Percentiles rank a stretch among this genome's conserved stretches.
These are phyloP conservation scores for Drosophila setifemur DNA, from an alignment of 1,140 invertebrate genomes.

Conservation along the genomic window DNA sequence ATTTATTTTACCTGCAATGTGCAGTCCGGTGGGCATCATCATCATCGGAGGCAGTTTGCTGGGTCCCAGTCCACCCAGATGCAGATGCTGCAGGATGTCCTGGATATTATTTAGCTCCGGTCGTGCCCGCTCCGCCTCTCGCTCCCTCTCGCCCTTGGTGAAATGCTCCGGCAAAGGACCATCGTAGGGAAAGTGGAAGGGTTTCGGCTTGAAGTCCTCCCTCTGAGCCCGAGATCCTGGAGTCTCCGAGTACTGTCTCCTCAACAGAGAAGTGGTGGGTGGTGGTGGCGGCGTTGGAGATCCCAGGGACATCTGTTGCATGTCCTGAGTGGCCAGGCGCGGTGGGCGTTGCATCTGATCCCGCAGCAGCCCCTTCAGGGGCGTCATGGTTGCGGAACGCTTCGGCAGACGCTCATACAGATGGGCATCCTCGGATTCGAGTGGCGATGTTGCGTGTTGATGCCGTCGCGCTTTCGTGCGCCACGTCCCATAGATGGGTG, in stretches of 20 bases:
- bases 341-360: slow-evolving; percentile 75
- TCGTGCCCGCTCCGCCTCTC: too few species aligned
- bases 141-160: slow-evolving; percentile 62
- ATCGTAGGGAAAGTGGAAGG: slow-evolving; percentile 77
- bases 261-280: slow-evolving; percentile 45
- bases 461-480: slow-evolving; percentile 82
- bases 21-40: slow-evolving; percentile 79
- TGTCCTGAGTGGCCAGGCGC: slow-evolving; percentile 62
- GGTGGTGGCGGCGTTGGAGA: slow-evolving; percentile 56
- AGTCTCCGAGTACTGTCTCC: slow-evolving; percentile 67
- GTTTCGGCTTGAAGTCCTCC: slow-evolving; percentile 66
- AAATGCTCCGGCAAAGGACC: slow-evolving; percentile 74
- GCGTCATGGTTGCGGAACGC: slow-evolving; percentile 76
- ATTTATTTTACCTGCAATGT: slow-evolving; percentile 46
- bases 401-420: slow-evolving; percentile 75
- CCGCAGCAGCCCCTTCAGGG: slow-evolving; percentile 52
- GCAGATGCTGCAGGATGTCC: slow-evolving; percentile 73
- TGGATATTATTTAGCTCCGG: slow-evolving; percentile 69
- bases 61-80: slow-evolving; percentile 35
- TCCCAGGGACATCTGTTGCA: slow-evolving; percentile 46
- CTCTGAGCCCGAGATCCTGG: slow-evolving; percentile 43
- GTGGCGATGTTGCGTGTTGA: slow-evolving; percentile 48
- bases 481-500: slow-evolving; percentile 81
- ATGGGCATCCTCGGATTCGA: slow-evolving; percentile 48
- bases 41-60: slow-evolving; percentile 65